Conservation (phyloP, 2,888 invertebrate species). For the Dione vanillae region DNA sequence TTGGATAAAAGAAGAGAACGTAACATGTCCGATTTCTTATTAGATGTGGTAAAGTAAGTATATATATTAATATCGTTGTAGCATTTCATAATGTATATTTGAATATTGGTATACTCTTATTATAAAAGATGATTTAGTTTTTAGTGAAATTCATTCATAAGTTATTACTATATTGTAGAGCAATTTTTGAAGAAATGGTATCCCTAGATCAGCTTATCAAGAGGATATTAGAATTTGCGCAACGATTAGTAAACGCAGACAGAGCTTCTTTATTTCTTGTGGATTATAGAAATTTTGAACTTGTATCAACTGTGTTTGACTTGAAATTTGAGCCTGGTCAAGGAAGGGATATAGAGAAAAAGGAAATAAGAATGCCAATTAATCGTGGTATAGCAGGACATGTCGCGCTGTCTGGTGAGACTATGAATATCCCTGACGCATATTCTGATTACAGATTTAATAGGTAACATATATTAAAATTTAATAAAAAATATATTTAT, state of each 20-base stretch:
- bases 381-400: conserved; percentile 92
- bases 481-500: no score
- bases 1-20: conserved; percentile 88
- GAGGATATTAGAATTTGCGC: conserved; percentile 93
- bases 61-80: conserved; percentile 2
- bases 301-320: conserved; percentile 93
- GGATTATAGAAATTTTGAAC: conserved; percentile 88
- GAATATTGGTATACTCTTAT: background rate
- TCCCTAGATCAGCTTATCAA: conserved; percentile 92
- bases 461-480: conserved; percentile 58
- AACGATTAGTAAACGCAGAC: conserved; percentile 92
- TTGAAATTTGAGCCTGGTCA: conserved; percentile 69
- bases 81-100: background rate
- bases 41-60: conserved; percentile 91
- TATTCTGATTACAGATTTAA: conserved; percentile 92
- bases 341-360: conserved; percentile 64
- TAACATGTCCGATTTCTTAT: conserved; percentile 89
- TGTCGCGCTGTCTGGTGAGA: conserved; percentile 91
- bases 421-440: conserved; percentile 92
- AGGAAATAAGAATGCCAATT: conserved; percentile 88
- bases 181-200: conserved; percentile 94
- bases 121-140: background rate
- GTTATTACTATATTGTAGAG: conserved; percentile 78
- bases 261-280: conserved; percentile 92
- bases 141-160: background rate